Evolutionary conservation across 2,113 vertebrate species (phyloP).

Genomic region (Mormyrus lacerda): DNA sequence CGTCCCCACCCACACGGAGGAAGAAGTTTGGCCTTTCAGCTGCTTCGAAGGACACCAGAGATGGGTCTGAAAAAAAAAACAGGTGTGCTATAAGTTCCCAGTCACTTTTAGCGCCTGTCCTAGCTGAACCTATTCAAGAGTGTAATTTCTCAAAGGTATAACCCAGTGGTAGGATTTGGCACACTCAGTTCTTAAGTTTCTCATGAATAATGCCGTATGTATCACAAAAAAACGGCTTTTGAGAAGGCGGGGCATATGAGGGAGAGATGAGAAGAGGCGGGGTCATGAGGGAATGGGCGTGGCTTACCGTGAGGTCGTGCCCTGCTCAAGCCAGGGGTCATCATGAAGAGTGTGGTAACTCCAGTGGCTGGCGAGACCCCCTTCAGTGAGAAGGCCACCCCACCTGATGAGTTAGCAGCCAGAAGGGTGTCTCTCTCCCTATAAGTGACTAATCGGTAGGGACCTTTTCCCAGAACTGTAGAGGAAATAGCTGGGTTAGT

Average conservation of each 20-base stretch:
- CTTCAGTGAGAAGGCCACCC: slow-evolving; percentile 57
- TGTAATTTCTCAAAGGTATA: background rate
- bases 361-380: slow-evolving; percentile 42
- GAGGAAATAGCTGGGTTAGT: slow-evolving; percentile 19
- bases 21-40: slow-evolving; percentile 87
- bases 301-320: slow-evolving; percentile 76
- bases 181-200: background rate
- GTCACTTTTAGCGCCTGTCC: background rate
- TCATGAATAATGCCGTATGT: background rate
- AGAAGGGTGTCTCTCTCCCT: slow-evolving; percentile 55
- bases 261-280: background rate
- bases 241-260: background rate
- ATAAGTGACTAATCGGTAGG: slow-evolving; percentile 73
- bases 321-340: slow-evolving; percentile 82
- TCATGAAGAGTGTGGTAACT: slow-evolving; percentile 70
- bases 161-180: background rate
- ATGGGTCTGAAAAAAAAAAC: slow-evolving; percentile 64
- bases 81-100: background rate
- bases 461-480: slow-evolving; percentile 85
- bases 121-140: background rate
- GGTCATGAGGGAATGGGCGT: background rate
- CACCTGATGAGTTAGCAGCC: slow-evolving; percentile 49
- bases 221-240: background rate
- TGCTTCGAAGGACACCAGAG: slow-evolving; percentile 78
- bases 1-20: slow-evolving; percentile 56